Percentiles rank a stretch among this genome's conserved stretches.
Conservation (phyloP, 2,113 vertebrate species). For the Rhineura floridana region DNA sequence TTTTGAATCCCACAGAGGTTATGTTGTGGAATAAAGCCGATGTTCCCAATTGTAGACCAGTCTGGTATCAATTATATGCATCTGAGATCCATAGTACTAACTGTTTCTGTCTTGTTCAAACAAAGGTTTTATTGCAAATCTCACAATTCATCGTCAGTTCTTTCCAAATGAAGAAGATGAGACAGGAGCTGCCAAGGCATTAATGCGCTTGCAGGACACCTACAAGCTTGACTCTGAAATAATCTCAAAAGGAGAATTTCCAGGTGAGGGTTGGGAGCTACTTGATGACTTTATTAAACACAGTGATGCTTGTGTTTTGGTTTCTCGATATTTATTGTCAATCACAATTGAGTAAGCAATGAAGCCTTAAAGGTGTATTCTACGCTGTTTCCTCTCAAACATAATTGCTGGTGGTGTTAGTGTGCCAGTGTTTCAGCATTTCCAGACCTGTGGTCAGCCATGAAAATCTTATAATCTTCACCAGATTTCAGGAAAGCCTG, state of each 20-base stretch:
- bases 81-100: conserved; percentile 10
- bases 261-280: conserved; percentile 76
- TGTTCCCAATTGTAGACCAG: conserved; percentile 21
- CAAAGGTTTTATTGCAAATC: conserved; percentile 92
- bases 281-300: background rate
- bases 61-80: background rate
- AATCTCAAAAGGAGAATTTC: conserved; percentile 89
- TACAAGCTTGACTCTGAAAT: conserved; percentile 93
- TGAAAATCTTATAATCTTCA: background rate
- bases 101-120: conserved; percentile 36
- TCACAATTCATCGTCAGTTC: conserved; percentile 89
- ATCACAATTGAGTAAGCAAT: background rate
- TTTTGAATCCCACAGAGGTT: background rate
- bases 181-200: conserved; percentile 90
- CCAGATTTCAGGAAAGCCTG: background rate
- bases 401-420: too few species aligned
- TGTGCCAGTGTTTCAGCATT: background rate
- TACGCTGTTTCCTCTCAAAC: background rate
- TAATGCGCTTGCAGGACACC: conserved; percentile 97
- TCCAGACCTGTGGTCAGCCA: background rate
- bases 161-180: conserved; percentile 94
- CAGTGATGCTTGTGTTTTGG: background rate
- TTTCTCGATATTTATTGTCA: background rate
- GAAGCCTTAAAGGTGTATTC: background rate
- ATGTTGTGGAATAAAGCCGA: conserved; percentile 10